Percentiles rank a stretch among this genome's conserved stretches.
phyloP scores from a whole-genome alignment of 2,113 vertebrate species.

The Oreocharis arfaki region DNA sequence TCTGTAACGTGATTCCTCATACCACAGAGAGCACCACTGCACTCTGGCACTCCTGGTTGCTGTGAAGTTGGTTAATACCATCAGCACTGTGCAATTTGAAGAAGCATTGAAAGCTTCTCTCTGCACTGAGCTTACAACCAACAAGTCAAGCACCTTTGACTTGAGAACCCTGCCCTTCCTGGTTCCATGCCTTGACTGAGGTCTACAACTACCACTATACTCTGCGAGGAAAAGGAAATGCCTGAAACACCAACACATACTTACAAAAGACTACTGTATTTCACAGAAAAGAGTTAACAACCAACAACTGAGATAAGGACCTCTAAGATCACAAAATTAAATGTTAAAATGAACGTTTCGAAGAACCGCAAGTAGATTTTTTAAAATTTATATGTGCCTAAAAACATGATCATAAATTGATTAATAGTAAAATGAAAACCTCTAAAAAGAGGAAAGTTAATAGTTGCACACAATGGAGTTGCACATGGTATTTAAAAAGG shows the following conservation, averaged over 20 bases:
- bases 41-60: not conserved
- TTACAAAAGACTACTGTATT: not conserved
- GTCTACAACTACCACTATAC: not conserved
- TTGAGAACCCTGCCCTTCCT: not conserved
- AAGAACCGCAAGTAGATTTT: not conserved
- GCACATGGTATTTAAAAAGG: not conserved
- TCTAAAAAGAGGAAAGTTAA: not conserved
- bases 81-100: not conserved
- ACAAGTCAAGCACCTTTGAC: not conserved
- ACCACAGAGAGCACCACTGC: not conserved
- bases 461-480: not conserved
- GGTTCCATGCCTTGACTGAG: not conserved
- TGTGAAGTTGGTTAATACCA: not conserved
- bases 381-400: not conserved
- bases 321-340: not conserved
- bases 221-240: not conserved
- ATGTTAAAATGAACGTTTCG: not conserved
- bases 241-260: not conserved
- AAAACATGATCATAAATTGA: not conserved
- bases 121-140: not conserved
- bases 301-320: not conserved
- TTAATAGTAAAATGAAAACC: not conserved
- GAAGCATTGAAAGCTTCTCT: not conserved
- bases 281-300: not conserved
- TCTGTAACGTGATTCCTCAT: not conserved